Evolutionary conservation across 2,797 vertebrate genomes (phyloP), one percentile per base, ranked within the genome.

Genomic region (Oreochromis mossambicus): DNA sequence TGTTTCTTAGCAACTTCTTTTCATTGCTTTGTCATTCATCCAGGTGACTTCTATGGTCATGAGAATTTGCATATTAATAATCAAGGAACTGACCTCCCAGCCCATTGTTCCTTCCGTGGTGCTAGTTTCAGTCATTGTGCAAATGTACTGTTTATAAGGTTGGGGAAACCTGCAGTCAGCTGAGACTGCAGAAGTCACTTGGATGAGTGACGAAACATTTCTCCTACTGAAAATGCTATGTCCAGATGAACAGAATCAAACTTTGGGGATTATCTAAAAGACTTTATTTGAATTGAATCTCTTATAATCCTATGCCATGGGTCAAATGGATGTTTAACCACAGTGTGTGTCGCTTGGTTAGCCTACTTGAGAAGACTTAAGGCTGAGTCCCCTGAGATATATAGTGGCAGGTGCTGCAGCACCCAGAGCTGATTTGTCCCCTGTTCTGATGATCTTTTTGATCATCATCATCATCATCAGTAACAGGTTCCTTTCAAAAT

Each of bases 201-300:
- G 15, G 29, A 58, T 32, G 55, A 58, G 8, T 58, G 15, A 58
- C 1, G 0, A 19, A 58, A 19, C 2, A 0, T 32, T 32, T 58
- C 15, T 58, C 29, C 29, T 8, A 58, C 14, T 29, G 5, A 32
- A 58, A 58, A 58, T 5, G 0, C 55, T 0, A 0, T 2, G 0
- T 58, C 15, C 29, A 58, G 15, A 58, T 34, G 29, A 58, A 58
- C 0, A 34, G 29, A 58, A 58, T 34, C 29, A 58, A 58, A 19
- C 15, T 61, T 32, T 58, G 55, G 55, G 2, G 55, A 70, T 29
- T 26, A 46, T 26, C 41, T 46, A 11, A 26, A 46, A 70, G 2
- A 19, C 41, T 73, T 73, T 17, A 70, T 70, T 26, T 26, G 3
- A 43, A 43, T 3, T 26, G 66, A 70, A 73, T 48, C 8, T 73